phyloP scores from a whole-genome alignment of 2,888 invertebrate species.

The Netelia virgata region DNA sequence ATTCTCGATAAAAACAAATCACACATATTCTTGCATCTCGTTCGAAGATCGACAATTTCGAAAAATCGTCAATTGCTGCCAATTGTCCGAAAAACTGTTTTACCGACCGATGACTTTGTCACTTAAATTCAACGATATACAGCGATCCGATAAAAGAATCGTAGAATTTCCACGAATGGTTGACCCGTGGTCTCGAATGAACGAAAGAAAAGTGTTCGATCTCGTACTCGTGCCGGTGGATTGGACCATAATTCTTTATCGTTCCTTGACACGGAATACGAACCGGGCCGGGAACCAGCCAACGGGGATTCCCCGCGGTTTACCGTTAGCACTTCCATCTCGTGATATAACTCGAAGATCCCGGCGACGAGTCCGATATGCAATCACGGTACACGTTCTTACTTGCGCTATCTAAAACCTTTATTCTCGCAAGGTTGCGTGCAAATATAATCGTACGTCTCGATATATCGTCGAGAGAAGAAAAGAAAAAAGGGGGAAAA shows the following conservation, averaged over 20 bases:
- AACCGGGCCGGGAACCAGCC: slow-evolving; percentile 5
- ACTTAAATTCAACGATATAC: background rate
- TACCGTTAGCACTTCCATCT: slow-evolving; percentile 6
- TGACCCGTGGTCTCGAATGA: background rate
- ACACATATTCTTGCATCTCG: too few relatives aligned
- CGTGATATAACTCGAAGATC: slow-evolving; percentile 17
- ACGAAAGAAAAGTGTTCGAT: background rate
- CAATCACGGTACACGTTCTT: background rate
- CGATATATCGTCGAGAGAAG: background rate
- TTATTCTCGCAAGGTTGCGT: slow-evolving; percentile 20
- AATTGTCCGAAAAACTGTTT: background rate
- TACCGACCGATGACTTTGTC: background rate
- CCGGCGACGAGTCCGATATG: background rate
- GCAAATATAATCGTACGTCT: slow-evolving; percentile 36
- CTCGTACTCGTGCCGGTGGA: background rate
- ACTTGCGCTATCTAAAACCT: slow-evolving; percentile 1
- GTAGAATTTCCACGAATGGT: background rate
- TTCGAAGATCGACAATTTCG: background rate
- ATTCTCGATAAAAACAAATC: too few relatives aligned
- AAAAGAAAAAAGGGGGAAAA: too few relatives aligned
- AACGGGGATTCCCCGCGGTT: slow-evolving; percentile 17
- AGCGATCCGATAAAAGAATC: background rate
- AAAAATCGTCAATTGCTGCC: background rate
- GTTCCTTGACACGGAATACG: slow-evolving; percentile 2
- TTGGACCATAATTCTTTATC: slow-evolving; percentile 22